Conservation (phyloP, 1,140 invertebrate genomes). For the Platyscapa corneri region DNA sequence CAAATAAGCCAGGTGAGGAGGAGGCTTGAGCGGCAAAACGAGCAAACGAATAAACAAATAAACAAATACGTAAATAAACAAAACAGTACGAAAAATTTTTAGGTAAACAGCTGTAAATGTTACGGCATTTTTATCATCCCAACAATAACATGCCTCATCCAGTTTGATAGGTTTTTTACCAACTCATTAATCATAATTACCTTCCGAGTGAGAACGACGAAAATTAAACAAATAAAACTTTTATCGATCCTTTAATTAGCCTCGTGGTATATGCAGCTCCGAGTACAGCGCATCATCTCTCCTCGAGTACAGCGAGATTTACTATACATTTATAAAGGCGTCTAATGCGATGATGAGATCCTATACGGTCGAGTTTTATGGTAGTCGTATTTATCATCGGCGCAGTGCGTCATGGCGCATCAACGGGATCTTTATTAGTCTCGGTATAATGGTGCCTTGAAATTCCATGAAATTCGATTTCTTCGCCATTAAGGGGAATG, state of each 20-base stretch:
- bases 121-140: conserved; percentile 3
- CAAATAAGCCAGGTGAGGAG: no score
- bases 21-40: no score
- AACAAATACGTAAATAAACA: background rate
- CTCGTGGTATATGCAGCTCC: background rate
- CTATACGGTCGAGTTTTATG: conserved; percentile 46
- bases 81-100: background rate
- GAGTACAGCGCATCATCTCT: background rate
- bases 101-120: background rate
- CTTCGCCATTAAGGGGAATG: conserved; percentile 53
- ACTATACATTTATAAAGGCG: conserved; percentile 50
- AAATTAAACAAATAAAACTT: conserved; percentile 5
- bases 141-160: conserved; percentile 24
- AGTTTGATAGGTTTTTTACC: background rate
- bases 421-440: conserved; percentile 54
- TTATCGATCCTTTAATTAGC: conserved; percentile 45
- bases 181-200: conserved; percentile 41
- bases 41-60: no score
- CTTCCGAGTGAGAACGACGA: background rate
- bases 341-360: conserved; percentile 49
- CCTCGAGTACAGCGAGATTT: background rate
- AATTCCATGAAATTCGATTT: conserved; percentile 56
- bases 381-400: conserved; percentile 52
- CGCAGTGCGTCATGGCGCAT: conserved; percentile 51
- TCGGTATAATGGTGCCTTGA: conserved; percentile 51